These are phyloP conservation scores for Drosophila formosana DNA, from an alignment of 2,888 invertebrate species.

Conservation along the genomic window DNA sequence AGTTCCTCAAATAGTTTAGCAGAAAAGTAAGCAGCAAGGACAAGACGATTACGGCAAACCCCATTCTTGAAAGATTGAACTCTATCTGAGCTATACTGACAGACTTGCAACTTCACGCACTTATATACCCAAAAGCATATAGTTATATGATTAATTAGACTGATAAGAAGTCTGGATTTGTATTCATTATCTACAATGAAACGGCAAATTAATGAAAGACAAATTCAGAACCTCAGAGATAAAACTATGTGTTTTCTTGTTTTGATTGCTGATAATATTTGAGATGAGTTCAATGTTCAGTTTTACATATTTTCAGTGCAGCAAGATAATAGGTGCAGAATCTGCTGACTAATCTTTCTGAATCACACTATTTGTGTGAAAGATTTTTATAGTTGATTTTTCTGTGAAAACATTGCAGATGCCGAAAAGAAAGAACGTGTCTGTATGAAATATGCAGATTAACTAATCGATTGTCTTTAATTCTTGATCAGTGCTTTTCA, in stretches of 20 bases:
- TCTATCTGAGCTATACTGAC: not conserved
- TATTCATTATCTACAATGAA: not conserved
- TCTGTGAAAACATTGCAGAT: too few relatives aligned
- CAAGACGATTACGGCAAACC: slow-evolving; percentile 46
- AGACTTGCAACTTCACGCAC: not conserved
- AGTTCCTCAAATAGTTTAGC: slow-evolving; percentile 55
- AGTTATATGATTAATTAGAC: not conserved
- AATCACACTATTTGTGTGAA: too few relatives aligned
- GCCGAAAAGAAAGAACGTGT: too few relatives aligned
- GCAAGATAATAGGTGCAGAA: too few relatives aligned
- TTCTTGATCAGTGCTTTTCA: too few relatives aligned
- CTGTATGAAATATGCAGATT: too few relatives aligned
- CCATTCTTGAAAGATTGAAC: slow-evolving; percentile 47
- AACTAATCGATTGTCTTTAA: too few relatives aligned
- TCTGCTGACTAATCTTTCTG: too few relatives aligned
- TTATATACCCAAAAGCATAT: not conserved
- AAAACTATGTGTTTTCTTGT: not conserved
- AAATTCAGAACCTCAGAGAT: not conserved
- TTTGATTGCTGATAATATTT: not conserved
- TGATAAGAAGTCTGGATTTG: not conserved
- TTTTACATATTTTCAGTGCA: too few relatives aligned
- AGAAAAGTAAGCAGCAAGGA: slow-evolving; percentile 46
- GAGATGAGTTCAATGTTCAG: not conserved
- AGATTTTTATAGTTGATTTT: too few relatives aligned
- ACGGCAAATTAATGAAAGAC: not conserved